Conservation (phyloP, 2,113 vertebrate species). For the Microcebus ravelobensis region DNA sequence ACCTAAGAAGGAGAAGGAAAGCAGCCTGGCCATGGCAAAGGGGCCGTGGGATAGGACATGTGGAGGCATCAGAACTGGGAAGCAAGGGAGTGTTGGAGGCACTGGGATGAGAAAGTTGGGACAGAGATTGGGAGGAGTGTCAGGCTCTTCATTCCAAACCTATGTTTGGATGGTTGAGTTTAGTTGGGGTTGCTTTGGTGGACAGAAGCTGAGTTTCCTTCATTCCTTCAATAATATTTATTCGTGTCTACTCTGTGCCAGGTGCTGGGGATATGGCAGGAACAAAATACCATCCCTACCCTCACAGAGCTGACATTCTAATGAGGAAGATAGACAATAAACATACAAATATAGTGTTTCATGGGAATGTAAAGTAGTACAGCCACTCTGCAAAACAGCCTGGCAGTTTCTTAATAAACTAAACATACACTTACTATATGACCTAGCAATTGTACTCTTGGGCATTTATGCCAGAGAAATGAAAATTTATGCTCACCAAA, state of each 20-base stretch:
- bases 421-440: slow-evolving; percentile 46
- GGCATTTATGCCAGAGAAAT: slow-evolving; percentile 36
- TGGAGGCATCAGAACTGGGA: not conserved
- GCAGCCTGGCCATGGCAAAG: not conserved
- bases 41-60: not conserved
- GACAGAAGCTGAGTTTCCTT: slow-evolving; percentile 31
- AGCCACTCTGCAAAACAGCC: slow-evolving; percentile 12
- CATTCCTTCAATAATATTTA: slow-evolving; percentile 23
- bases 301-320: not conserved
- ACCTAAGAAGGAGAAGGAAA: not conserved
- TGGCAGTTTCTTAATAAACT: slow-evolving; percentile 36
- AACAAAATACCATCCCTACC: not conserved
- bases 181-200: not conserved
- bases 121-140: not conserved
- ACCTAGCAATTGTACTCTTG: not conserved
- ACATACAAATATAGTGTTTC: not conserved
- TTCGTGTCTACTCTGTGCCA: not conserved
- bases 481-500: slow-evolving; percentile 28
- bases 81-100: not conserved
- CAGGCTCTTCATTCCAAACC: slow-evolving; percentile 25
- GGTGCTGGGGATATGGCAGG: not conserved
- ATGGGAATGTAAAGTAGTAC: slow-evolving; percentile 6
- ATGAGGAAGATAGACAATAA: not conserved
- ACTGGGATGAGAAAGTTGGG: not conserved
- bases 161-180: slow-evolving; percentile 3